phyloP scores from a whole-genome alignment of 1,140 invertebrate genomes.

The Phymorhynchus buccinoides region DNA sequence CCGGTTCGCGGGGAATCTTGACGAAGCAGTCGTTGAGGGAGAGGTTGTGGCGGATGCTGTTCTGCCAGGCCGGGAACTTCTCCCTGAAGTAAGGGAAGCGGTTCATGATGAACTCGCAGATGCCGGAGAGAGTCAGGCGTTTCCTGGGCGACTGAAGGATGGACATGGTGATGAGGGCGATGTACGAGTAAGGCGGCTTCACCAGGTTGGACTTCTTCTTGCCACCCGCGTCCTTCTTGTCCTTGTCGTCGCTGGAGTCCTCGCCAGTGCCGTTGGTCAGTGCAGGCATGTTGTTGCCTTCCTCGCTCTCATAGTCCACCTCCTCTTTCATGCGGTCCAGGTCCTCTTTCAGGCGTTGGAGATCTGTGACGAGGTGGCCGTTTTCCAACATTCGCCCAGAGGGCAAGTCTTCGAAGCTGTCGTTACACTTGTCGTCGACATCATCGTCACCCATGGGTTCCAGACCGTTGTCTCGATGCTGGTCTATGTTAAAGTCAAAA shows the following conservation, averaged over 20 bases:
- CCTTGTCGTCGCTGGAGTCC: conserved; percentile 25
- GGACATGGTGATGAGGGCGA: conserved; percentile 97
- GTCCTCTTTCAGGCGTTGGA: neutral
- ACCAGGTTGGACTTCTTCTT: conserved; percentile 74
- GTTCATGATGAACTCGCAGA: conserved; percentile 99
- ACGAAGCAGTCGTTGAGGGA: conserved; percentile 99
- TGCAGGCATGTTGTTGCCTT: conserved; percentile 35
- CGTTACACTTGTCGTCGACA: conserved; percentile 25
- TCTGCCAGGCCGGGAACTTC: conserved; percentile 77
- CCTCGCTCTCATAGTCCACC: conserved; percentile 2
- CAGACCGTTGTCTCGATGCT: neutral
- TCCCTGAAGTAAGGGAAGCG: conserved; percentile 83
- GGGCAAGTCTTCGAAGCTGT: conserved; percentile 28
- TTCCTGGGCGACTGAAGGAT: conserved; percentile 97
- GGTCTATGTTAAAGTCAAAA: neutral
- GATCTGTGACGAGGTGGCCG: neutral
- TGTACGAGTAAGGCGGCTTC: conserved; percentile 98
- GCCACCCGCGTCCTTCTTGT: conserved; percentile 25
- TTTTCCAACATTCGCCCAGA: neutral
- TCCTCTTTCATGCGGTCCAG: conserved; percentile 3
- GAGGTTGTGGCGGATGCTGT: conserved; percentile 97
- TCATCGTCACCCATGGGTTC: conserved; percentile 19
- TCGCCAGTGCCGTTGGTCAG: conserved; percentile 38
- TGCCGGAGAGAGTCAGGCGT: conserved; percentile 95
- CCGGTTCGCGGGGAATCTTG: conserved; percentile 97